Evolutionary conservation across 1,140 invertebrate species (phyloP), one percentile per base, ranked within the genome.

Genomic region (Ceratosolen fusciceps): DNA sequence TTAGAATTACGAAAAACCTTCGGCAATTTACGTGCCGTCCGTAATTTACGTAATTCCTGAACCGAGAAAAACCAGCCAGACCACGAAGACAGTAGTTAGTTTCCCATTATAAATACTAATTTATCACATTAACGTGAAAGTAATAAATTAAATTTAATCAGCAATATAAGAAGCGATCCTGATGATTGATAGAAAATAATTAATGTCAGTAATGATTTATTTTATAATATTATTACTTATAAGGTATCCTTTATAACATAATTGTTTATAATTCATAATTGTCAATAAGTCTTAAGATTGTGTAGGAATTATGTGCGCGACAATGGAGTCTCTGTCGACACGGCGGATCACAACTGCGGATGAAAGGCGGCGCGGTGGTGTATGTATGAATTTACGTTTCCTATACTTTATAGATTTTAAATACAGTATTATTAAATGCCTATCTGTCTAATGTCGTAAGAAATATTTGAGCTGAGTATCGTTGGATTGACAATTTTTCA

Each of bases 111-210:
- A 81, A 83, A 83, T 80, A 81, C 80, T 79, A 79, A 81, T 81
- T 81, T 81, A 83, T 83, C 82, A 83, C 82, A 82, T 75, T 68
- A 47, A 37, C 39, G 76, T 82, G 79, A 82, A 80, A 79, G 37
- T 81, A 82, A 80, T 82, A 80, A 82, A 74, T 82, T 80, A 82
- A 80, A 77, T 74, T 80, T 60, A 77, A 60, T 77, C 47, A 76
- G 67, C 43, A 54, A 80, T 76, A 39, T 80, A 76, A 47, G 56
- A 74, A 80, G 62, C 78, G 37, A 60, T 62, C 39, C 29, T 72
- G 65, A 47, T 67, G 62, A 58, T 71, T 67, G 62, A 58, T 71
- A 80, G 19, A 56, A 58, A 68, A 34, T 58, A 67, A 56, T 74
- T 72, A 77, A 73, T 77, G 75, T 67, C 31, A 47, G 34, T 62